Evolutionary conservation across 2,113 vertebrate species (phyloP), one percentile per base, ranked within the genome.

Genomic region (Periophthalmodon schlosseri): DNA sequence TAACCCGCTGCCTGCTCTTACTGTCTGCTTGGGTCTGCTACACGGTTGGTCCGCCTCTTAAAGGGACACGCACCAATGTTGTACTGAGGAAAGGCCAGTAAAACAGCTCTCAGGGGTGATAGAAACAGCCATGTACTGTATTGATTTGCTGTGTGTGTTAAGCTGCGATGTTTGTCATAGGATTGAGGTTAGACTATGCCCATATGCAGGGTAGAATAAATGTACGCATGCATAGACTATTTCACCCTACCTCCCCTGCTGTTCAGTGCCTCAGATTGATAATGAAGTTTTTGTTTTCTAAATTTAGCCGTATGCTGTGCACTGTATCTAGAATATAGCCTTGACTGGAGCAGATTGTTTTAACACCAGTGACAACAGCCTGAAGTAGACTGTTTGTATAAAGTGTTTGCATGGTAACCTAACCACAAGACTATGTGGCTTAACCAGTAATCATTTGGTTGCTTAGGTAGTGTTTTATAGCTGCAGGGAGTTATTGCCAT

Each of bases 281-380:
- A 89, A 90, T 88, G 86, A 90, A 88, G 88, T 87, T 90, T 89
- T 91, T 91, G 90, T 92, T 90, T 88, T 89, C 91, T 91, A 91
- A 89, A 91, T 91, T 84, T 92, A 92, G 91, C 78, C 75, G 39
- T 84, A 86, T 81, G 79, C 85, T 78, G 77, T 79, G 66, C 73
- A 72, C 76, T 52, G 79, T 79, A 74, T 77, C 80, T 82, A 69
- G 73, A 78, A 72, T 78, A 74, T 69, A 75, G 83, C 74, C 78
- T 76, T 80, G 76, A 80, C 72, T 71, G 36, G 75, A 79, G 75
- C 71, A 73, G 71, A 64, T 72, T 63, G 73, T 79, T 70, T 67
- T 15, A 69, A 50, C 44, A 73, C 46, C 16, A 52, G n/a, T 85
- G 78, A 79, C 77, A 83, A 70, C 77, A 80, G 23, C 70, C 13